Evolutionary conservation across 1,140 invertebrate genomes (phyloP).

Genomic region (Lithobius niger): DNA sequence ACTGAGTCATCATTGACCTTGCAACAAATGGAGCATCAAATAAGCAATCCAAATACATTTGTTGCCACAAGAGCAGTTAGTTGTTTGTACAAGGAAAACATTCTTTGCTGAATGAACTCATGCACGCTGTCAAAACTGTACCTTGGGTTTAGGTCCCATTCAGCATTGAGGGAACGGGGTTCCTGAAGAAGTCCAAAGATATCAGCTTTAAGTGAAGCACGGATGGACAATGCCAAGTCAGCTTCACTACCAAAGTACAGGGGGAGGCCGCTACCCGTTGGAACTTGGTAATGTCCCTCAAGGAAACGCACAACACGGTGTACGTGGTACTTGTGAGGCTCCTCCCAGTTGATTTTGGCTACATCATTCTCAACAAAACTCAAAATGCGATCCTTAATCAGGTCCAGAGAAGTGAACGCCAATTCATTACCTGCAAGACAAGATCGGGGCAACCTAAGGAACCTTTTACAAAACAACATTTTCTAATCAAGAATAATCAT

Average conservation of each 20-base stretch:
- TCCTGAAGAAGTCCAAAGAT: neutral
- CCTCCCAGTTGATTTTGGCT: neutral
- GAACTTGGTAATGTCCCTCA: slow-evolving; percentile 16
- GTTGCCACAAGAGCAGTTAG: too few species aligned
- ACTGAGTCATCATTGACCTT: too few species aligned
- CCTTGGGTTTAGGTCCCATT: neutral
- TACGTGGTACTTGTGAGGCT: neutral
- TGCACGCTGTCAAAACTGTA: neutral
- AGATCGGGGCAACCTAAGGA: too few species aligned
- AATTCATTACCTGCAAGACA: slow-evolving; percentile 4
- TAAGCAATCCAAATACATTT: too few species aligned
- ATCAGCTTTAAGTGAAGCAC: neutral
- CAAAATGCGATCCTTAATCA: neutral
- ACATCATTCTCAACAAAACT: neutral
- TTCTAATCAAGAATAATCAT: too few species aligned
- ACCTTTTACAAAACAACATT: too few species aligned
- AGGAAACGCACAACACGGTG: slow-evolving; percentile 10
- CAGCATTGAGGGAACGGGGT: neutral
- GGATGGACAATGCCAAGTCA: slow-evolving; percentile 7
- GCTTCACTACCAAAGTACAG: slow-evolving; percentile 16
- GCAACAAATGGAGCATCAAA: too few species aligned
- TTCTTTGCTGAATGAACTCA: too few species aligned
- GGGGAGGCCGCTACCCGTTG: slow-evolving; percentile 16
- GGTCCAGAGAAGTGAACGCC: neutral
- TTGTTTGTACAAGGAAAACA: too few species aligned